Evolutionary conservation across 2,797 vertebrate genomes (phyloP), one percentile per base, ranked within the genome.

Genomic region (Manis pentadactyla): DNA sequence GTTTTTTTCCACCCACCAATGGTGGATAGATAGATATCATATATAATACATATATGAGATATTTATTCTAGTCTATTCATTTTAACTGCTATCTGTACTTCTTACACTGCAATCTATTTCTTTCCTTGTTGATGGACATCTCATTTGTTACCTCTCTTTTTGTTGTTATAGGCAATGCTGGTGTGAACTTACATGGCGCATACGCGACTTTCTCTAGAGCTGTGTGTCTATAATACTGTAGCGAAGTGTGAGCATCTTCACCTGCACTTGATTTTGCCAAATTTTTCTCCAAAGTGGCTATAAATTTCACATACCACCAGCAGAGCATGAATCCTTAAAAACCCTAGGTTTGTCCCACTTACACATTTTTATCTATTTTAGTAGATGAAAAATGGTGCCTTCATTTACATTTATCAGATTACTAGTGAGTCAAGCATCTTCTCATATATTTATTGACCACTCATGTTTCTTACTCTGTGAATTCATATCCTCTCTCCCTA

Each of bases 11-110:
- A 55, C 11, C 1, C n/a, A 21, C 13, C 39, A 83, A 78, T 21
- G 12, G 14, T 23, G 51, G 34, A 53, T 18, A 55, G 61, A 57
- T 13, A 90, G 31, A 27, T 18, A n/a, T 27, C 11, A 18, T 42
- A 25, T 74, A 34, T 71, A n/a, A 53, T 68, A 29, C 37, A 61
- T 37, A 73, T 17, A 71, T 27, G 78, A 14, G 31, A 25, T 77
- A 53, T 88, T 69, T 69, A 53, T 66, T 92, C 51, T 83, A 92
- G 57, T 39, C 66, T 68, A 63, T 23, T 93, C n/a, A 9, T 93
- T 84, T 94, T 84, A 87, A 66, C 55, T 77, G 61, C 10, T 71
- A 46, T 49, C 64, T 87, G 23, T 53, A 74, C 66, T 82, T 91
- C 69, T 68, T 68, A 68, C 37, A 90, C 13, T 61, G 18, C 6